Evolutionary conservation across 92 coral and sea anemone genomes (phyloP).

Genomic region (Zoanthus sociatus): DNA sequence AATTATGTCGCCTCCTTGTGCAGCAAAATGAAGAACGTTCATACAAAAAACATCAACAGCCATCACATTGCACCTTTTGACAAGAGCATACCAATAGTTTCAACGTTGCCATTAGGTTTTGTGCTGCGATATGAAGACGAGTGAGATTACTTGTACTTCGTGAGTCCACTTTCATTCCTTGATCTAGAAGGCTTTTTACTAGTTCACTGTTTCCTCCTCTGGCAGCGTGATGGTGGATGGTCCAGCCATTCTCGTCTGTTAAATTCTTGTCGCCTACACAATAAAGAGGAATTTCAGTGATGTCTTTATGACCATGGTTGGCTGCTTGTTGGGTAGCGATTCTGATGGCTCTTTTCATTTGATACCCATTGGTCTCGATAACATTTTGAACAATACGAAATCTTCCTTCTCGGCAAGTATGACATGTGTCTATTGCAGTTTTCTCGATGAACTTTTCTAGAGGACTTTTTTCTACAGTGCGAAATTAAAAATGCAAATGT

Average conservation of each 20-base stretch:
- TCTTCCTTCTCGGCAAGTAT: slow-evolving; percentile 24
- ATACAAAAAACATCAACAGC: slow-evolving; percentile 75
- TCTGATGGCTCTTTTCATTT: background rate
- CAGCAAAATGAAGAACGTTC: slow-evolving; percentile 82
- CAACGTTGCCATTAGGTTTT: slow-evolving; percentile 64
- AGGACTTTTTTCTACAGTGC: background rate
- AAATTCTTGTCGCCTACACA: background rate
- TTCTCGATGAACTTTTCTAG: background rate
- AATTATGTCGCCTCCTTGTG: slow-evolving; percentile 71
- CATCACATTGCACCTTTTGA: slow-evolving; percentile 70
- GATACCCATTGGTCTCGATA: background rate
- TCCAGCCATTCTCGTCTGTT: slow-evolving; percentile 37
- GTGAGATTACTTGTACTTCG: slow-evolving; percentile 22
- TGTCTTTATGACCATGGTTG: background rate
- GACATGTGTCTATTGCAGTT: background rate
- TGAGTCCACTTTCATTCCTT: slow-evolving; percentile 24
- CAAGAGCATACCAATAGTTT: slow-evolving; percentile 72
- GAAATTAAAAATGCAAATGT: too few species aligned
- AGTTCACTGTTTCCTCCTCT: slow-evolving; percentile 26
- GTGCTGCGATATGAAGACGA: slow-evolving; percentile 80
- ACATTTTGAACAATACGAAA: background rate
- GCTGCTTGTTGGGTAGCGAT: slow-evolving; percentile 26
- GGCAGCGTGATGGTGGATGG: slow-evolving; percentile 28
- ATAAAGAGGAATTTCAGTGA: background rate
- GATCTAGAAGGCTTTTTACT: slow-evolving; percentile 7